Conservation (phyloP, 2,888 invertebrate species). For the Mimas tiliae region DNA sequence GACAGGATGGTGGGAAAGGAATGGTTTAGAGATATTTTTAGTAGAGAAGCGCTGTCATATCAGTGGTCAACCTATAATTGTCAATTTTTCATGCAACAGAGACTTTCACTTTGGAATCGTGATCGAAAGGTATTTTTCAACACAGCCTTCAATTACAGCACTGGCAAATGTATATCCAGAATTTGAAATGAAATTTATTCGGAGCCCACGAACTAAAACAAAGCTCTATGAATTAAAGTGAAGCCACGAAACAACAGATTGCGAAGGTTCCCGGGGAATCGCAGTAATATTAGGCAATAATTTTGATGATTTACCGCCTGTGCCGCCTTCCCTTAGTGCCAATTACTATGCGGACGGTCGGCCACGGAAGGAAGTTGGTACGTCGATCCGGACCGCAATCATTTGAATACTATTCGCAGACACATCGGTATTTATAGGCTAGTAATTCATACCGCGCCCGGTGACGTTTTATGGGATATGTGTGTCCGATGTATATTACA, state of each 20-base stretch:
- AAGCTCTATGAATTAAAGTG: conserved; percentile 68
- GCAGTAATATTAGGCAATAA: conserved; percentile 80
- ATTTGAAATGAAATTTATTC: conserved; percentile 63
- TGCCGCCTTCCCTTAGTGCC: conserved; percentile 67
- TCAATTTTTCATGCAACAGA: no score
- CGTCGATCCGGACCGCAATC: conserved; percentile 79
- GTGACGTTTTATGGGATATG: conserved; percentile 75
- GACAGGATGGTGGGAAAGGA: no score
- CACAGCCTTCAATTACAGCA: conserved; percentile 44
- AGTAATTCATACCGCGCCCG: conserved; percentile 71
- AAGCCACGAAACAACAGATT: conserved; percentile 70
- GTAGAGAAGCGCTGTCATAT: no score
- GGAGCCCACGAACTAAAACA: conserved; percentile 58
- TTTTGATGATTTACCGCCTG: conserved; percentile 79
- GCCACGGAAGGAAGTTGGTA: conserved; percentile 77
- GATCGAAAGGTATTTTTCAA: no score
- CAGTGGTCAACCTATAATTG: no score
- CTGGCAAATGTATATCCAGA: conserved; percentile 52
- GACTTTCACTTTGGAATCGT: no score
- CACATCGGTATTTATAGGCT: conserved; percentile 74
- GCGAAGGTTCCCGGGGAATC: conserved; percentile 60
- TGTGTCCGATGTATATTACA: conserved; percentile 63
- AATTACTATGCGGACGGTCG: conserved; percentile 79
- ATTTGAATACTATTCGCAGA: conserved; percentile 77
- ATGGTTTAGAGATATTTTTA: no score